Base-by-base conservation (phyloP, 2,113 vertebrate genomes). In the Lophius piscatorius region DNA sequence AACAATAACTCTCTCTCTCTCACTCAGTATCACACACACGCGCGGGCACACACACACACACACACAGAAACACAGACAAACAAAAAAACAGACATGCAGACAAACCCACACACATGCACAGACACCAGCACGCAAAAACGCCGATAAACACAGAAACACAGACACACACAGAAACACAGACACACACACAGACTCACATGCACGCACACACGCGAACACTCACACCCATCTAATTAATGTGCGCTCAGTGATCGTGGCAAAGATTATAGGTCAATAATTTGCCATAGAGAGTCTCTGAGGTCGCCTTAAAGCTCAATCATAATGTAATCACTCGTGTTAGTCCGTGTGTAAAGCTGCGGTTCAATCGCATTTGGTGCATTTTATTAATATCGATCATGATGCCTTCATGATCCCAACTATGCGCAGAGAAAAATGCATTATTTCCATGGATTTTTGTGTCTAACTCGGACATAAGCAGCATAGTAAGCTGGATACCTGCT, bases 281-380 rank as follows among this genome's bases (percentile, higher is more conserved):
- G 78, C 78, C 83, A 72, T 89, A 80, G 76, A 40, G 47, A 63
- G 39, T 5, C n/a, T n/a, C n/a, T n/a, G n/a, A n/a, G n/a, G n/a
- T n/a, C n/a, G n/a, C n/a, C n/a, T n/a, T n/a, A n/a, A n/a, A n/a
- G n/a, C n/a, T n/a, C n/a, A n/a, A n/a, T n/a, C n/a, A n/a, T n/a
- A n/a, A n/a, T n/a, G n/a, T n/a, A n/a, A n/a, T n/a, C n/a, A n/a
- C n/a, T n/a, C n/a, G n/a, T n/a, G n/a, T n/a, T 4, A 34, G 13
- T 42, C 23, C 3, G 51, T 48, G n/a, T 64, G 22, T 24, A 35
- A 48, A 26, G 21, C 8, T 0, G 11, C 10, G 13, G 24, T 28
- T 35, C 0, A 48, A 54, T 42, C 59, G 10, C 38, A 42, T 45
- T 17, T 11, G 17, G 48, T 49, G 22, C 5, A 0, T 38, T 55